phyloP scores from a whole-genome alignment of 2,888 invertebrate genomes.

The Maniola hyperantus region DNA sequence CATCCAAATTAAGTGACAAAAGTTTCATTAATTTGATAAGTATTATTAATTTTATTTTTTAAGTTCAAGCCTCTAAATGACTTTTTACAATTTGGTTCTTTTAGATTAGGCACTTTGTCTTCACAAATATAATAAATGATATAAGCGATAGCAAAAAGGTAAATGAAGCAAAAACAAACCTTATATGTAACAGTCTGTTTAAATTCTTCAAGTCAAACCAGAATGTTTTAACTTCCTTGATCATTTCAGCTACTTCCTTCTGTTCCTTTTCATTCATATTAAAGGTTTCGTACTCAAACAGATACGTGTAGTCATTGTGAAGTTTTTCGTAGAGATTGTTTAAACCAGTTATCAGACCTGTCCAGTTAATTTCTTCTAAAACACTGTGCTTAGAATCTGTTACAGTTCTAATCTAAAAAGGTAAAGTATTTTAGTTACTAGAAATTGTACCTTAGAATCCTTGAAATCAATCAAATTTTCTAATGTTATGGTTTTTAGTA shows the following conservation, averaged over 20 bases:
- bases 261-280: conserved; percentile 54
- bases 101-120: background rate
- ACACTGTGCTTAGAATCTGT: conserved; percentile 48
- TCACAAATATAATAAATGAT: background rate
- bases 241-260: conserved; percentile 42
- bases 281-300: conserved; percentile 63
- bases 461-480: background rate
- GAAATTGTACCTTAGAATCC: background rate
- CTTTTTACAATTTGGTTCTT: background rate
- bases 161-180: conserved; percentile 46
- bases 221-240: conserved; percentile 52
- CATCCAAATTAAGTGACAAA: too few relatives aligned
- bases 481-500: too few relatives aligned
- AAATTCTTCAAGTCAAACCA: conserved; percentile 62
- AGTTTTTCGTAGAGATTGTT: conserved; percentile 60
- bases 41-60: too few relatives aligned
- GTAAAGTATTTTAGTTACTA: background rate
- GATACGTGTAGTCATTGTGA: conserved; percentile 63
- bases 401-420: conserved; percentile 52
- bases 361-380: conserved; percentile 61
- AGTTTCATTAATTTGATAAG: too few relatives aligned
- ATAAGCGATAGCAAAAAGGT: conserved; percentile 11
- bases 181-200: conserved; percentile 58
- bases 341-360: conserved; percentile 58
- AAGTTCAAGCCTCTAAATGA: too few relatives aligned